A percentile compares a stretch with the other conserved stretches of the same genome.
Conservation (phyloP, 2,888 invertebrate genomes). For the Epirrhoe alternata region DNA sequence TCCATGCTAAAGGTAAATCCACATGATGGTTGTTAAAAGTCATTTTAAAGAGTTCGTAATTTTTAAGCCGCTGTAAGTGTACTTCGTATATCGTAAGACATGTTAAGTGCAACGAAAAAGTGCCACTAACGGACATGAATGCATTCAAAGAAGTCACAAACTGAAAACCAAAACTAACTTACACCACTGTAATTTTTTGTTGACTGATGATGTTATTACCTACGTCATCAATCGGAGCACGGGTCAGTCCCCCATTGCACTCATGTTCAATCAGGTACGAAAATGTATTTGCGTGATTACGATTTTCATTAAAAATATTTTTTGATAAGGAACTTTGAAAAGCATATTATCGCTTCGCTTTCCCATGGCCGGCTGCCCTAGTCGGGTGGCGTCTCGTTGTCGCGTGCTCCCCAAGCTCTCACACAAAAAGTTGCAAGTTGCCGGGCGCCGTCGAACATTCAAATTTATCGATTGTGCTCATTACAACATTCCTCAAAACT, state of each 20-base stretch:
- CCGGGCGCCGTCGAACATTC: constrained; percentile 83
- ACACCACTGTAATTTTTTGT: too few relatives aligned
- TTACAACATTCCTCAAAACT: constrained; percentile 83
- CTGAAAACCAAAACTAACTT: constrained; percentile 20
- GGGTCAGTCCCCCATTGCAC: too few relatives aligned
- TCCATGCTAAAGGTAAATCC: too few relatives aligned
- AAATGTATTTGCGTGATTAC: too few relatives aligned
- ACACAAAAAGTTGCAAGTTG: constrained; percentile 84
- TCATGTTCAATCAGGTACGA: too few relatives aligned
- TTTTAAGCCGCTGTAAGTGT: too few relatives aligned
- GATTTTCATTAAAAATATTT: background rate
- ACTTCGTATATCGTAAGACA: too few relatives aligned
- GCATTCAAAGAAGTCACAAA: constrained; percentile 18
- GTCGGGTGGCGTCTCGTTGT: constrained; percentile 71
- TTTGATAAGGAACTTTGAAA: background rate
- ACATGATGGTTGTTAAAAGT: too few relatives aligned
- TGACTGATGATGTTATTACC: too few relatives aligned
- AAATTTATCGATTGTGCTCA: constrained; percentile 85
- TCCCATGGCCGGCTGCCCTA: constrained; percentile 44
- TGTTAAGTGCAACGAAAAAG: background rate
- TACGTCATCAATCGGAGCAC: too few relatives aligned
- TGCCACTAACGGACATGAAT: background rate
- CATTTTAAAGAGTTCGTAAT: too few relatives aligned
- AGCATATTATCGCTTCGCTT: constrained; percentile 29
- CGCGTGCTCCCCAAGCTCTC: constrained; percentile 74